A percentile compares a stretch with the other conserved stretches of the same genome.
These are phyloP conservation scores for Etia nguti DNA, from an alignment of 2,113 vertebrate species.

Conservation along the genomic window DNA sequence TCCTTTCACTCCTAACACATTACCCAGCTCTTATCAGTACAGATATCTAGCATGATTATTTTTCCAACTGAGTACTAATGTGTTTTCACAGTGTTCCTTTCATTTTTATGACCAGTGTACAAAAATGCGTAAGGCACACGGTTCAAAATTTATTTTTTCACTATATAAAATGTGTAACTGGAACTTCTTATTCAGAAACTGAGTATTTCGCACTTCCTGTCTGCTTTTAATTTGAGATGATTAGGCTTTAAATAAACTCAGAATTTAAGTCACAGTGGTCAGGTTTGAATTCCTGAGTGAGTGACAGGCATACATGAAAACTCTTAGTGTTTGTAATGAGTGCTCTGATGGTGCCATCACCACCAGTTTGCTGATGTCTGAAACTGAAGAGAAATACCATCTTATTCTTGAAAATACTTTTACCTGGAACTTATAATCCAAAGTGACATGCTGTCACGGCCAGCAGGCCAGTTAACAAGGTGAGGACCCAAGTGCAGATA, in stretches of 20 bases:
- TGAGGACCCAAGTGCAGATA: too few species aligned
- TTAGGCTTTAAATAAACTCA: not conserved
- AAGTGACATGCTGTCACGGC: too few species aligned
- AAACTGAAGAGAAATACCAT: not conserved
- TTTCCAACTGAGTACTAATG: not conserved
- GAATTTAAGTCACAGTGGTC: not conserved
- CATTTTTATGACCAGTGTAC: not conserved
- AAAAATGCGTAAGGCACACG: not conserved
- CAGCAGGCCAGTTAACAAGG: too few species aligned
- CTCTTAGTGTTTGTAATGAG: not conserved
- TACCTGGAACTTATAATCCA: not conserved
- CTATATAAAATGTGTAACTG: not conserved
- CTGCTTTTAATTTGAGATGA: not conserved
- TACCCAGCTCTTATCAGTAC: not conserved
- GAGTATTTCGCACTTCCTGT: not conserved
- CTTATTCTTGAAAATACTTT: not conserved
- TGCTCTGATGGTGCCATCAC: not conserved
- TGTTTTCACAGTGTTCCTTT: not conserved
- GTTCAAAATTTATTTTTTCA: not conserved
- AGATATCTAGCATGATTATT: not conserved
- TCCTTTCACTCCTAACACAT: not conserved
- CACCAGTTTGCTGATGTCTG: not conserved
- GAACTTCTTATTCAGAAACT: not conserved
- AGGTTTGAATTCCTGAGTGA: not conserved
- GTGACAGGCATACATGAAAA: not conserved